Evolutionary conservation across 2,888 invertebrate genomes (phyloP).

Genomic region (Megalurothrips usitatus): DNA sequence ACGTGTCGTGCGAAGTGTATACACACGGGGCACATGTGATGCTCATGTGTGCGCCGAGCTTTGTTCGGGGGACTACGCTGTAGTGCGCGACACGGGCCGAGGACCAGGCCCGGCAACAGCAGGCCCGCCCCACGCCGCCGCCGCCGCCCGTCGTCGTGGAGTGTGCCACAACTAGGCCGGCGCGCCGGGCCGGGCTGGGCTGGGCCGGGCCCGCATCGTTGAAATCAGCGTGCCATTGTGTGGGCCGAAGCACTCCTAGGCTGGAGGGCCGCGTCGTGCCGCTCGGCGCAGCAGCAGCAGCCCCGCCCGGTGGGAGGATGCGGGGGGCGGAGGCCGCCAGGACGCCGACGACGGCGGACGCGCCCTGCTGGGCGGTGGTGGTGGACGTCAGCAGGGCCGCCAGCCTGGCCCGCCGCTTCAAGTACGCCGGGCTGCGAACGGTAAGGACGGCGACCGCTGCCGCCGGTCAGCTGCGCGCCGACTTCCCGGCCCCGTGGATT

Average conservation of each 20-base stretch:
- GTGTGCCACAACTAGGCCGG: too few relatives aligned
- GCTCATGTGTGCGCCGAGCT: too few relatives aligned
- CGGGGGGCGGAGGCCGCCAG: background rate
- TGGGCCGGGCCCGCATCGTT: background rate
- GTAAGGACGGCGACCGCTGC: constrained; percentile 43
- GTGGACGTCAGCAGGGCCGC: constrained; percentile 53
- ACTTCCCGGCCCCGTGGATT: too few relatives aligned
- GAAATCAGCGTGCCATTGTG: constrained; percentile 6
- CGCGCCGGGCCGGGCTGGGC: too few relatives aligned
- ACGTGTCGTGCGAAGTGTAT: too few relatives aligned
- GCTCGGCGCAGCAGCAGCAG: background rate
- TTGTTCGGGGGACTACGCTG: too few relatives aligned
- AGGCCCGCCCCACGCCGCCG: too few relatives aligned
- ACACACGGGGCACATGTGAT: too few relatives aligned
- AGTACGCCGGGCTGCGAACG: constrained; percentile 55
- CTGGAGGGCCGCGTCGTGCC: background rate
- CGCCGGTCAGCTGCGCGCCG: too few relatives aligned
- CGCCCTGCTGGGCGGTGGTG: constrained; percentile 43
- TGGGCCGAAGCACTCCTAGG: background rate
- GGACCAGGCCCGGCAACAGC: too few relatives aligned
- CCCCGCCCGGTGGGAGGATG: background rate
- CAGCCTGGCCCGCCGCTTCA: constrained; percentile 52
- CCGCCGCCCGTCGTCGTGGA: too few relatives aligned
- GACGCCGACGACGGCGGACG: background rate
- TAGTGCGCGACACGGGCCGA: too few relatives aligned